Evolutionary conservation across 2,797 vertebrate genomes (phyloP), one percentile per base, ranked within the genome.

Genomic region (Pseudomugil gertrudae): DNA sequence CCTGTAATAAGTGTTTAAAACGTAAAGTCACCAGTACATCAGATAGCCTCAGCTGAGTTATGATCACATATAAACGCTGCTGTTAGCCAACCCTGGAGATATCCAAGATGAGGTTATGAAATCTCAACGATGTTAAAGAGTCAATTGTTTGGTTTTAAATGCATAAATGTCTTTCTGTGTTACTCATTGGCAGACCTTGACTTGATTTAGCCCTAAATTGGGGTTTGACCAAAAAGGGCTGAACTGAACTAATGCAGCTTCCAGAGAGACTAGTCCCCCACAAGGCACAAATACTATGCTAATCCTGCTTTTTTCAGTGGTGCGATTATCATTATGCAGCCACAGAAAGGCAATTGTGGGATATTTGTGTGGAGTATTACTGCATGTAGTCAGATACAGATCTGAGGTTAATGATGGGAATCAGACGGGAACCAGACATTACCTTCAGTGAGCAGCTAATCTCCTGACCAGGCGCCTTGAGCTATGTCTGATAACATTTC

Each of bases 361-460:
- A 57, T 14, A 65, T 65, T 69, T 72, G 78, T 76, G 73, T 84
- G 80, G 73, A 78, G 73, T 81, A 74, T 89, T 83, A 77, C 56
- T 66, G 61, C 47, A 62, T 69, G 40, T 50, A 38, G 57, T 72
- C 32, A 81, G 90, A 91, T 90, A 79, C 57, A 86, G 82, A 92
- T 92, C 89, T 76, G 81, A 83, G 81, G 86, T 90, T 92, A 94
- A 92, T 94, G 90, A 89, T 80, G 89, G 90, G 91, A 89, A 93
- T 92, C 90, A 92, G 88, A 90, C 87, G 80, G 85, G 81, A 90
- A 89, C 89, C 87, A 90, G 88, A 89, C 88, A 88, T 89, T 76
- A 87, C 73, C 80, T 84, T 87, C 74, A 78, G 57, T 43, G 23
- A 69, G 66, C 56, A 2, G 74, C 76, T 90, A 90, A 92, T 92